Evolutionary conservation across 2,113 vertebrate species (phyloP), one percentile per base, ranked within the genome.

Genomic region (Helogale parvula): DNA sequence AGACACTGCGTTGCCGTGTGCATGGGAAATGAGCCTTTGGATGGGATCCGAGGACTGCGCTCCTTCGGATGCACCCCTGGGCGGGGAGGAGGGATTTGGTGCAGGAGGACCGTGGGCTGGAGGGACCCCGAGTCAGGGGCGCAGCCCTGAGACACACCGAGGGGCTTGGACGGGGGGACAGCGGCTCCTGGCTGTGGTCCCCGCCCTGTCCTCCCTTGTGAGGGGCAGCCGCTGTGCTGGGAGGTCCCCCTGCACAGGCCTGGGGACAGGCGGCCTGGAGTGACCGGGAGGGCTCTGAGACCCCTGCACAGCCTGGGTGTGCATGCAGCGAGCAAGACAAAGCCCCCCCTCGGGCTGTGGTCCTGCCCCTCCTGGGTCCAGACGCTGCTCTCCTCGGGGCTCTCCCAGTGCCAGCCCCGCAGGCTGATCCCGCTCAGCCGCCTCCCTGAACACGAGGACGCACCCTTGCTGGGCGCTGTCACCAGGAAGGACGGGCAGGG

Each of bases 111-210:
- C 0, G 29, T 13, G 4, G 54, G 71, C 1, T 12, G 19, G 27
- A 38, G 10, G 54, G 38, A 13, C 0, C 33, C 21, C 5, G 33
- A 0, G 0, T 11, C 3, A 12, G 41, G 3, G 1, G 16, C 0
- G 0, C 2, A 31, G 38, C 54, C 16, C 15, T n/a, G 33, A 27
- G 25, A 29, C 2, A 27, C 14, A 65, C 92, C 15, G 33, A 33
- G 41, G 3, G 65, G 17, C 66, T 65, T 23, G 23, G 17, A 0
- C 3, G 7, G 57, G 14, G 9, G 50, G 45, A 7, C 17, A 11
- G 45, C 2, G 0, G 29, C 27, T 72, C 35, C 38, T 23, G 5
- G 4, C 10, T 0, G 8, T 3, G 25, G 69, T 47, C n/a, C 77
- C 19, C 0, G 7, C 8, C 21, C 35, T 31, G 2, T 10, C 0